A percentile compares a stretch with the other conserved stretches of the same genome.
Evolutionary conservation across 1,140 invertebrate species (phyloP).

Genomic region (Micrasema minimum): DNA sequence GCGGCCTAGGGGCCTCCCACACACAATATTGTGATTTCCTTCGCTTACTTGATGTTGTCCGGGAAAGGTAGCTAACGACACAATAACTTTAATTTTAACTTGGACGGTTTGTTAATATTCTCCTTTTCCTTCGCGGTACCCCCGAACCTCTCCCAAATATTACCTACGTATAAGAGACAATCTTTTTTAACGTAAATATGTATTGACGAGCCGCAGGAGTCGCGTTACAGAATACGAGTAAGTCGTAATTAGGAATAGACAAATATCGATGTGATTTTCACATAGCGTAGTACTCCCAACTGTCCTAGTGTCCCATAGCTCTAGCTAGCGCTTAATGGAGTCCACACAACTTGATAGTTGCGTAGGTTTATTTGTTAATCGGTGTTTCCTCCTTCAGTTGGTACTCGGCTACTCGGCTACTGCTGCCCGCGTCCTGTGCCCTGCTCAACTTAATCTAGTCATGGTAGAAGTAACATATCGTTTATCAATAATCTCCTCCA

Average conservation of each 20-base stretch:
- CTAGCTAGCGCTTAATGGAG: conserved; percentile 34
- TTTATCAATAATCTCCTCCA: conserved; percentile 42
- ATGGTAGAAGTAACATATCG: conserved; percentile 54
- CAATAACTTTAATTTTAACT: conserved; percentile 23
- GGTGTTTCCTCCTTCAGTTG: conserved; percentile 17
- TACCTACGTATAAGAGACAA: conserved; percentile 49
- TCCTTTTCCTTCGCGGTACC: conserved; percentile 3
- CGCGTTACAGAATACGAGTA: conserved; percentile 32
- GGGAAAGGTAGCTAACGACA: conserved; percentile 42
- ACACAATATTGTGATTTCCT: conserved; percentile 32
- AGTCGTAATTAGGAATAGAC: conserved; percentile 49
- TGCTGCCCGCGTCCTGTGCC: conserved; percentile 6
- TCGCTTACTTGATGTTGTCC: conserved; percentile 32
- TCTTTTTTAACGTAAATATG: conserved; percentile 41
- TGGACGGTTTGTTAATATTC: conserved; percentile 12
- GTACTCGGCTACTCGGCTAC: no score
- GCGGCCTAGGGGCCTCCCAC: conserved; percentile 28
- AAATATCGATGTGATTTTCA: conserved; percentile 52
- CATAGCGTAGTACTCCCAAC: conserved; percentile 48
- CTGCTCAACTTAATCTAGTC: conserved; percentile 54
- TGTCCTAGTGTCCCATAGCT: conserved; percentile 46
- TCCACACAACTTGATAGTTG: conserved; percentile 25
- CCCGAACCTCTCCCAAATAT: conserved; percentile 8
- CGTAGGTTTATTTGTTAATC: conserved; percentile 41
- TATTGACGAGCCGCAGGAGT: conserved; percentile 16